Conservation (phyloP, 2,888 invertebrate genomes). For the Drosophila mimetica region DNA sequence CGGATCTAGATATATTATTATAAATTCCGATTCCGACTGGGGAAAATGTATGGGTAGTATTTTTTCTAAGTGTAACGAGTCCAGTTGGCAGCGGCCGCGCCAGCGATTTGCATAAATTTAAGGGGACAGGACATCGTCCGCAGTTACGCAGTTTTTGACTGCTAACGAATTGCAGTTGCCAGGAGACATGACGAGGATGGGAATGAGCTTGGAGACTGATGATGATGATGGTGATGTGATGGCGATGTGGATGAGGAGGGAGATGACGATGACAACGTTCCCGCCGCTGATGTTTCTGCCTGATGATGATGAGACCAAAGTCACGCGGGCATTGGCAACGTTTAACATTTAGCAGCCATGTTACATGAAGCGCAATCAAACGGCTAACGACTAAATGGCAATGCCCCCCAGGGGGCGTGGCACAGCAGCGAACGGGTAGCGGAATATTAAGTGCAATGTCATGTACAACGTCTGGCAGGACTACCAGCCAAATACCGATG, state of each 20-base stretch:
- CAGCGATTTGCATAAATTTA: constrained; percentile 77
- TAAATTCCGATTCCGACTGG: background rate
- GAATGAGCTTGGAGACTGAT: constrained; percentile 35
- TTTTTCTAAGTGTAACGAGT: constrained; percentile 7
- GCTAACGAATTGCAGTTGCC: constrained; percentile 69
- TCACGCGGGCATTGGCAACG: constrained; percentile 67
- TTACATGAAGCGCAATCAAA: constrained; percentile 75
- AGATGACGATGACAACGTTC: constrained; percentile 15
- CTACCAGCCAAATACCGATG: constrained; percentile 19
- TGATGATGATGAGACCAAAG: constrained; percentile 66
- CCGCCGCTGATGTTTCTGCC: constrained; percentile 2
- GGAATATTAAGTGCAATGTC: constrained; percentile 52
- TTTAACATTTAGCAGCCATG: constrained; percentile 76
- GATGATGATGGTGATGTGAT: constrained; percentile 25
- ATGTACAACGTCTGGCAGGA: constrained; percentile 40
- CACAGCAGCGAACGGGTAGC: constrained; percentile 25
- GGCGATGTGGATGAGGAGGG: constrained; percentile 7
- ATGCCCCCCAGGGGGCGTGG: constrained; percentile 47
- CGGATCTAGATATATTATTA: no score
- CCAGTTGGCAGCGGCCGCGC: constrained; percentile 44
- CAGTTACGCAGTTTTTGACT: constrained; percentile 65
- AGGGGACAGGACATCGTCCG: constrained; percentile 51
- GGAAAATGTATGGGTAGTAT: background rate
- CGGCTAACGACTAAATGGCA: constrained; percentile 76
- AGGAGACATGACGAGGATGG: constrained; percentile 46